Percentiles rank a stretch among this genome's conserved stretches.
Evolutionary conservation across 2,797 vertebrate genomes (phyloP).

Genomic region (Bryconaethiops microstoma): DNA sequence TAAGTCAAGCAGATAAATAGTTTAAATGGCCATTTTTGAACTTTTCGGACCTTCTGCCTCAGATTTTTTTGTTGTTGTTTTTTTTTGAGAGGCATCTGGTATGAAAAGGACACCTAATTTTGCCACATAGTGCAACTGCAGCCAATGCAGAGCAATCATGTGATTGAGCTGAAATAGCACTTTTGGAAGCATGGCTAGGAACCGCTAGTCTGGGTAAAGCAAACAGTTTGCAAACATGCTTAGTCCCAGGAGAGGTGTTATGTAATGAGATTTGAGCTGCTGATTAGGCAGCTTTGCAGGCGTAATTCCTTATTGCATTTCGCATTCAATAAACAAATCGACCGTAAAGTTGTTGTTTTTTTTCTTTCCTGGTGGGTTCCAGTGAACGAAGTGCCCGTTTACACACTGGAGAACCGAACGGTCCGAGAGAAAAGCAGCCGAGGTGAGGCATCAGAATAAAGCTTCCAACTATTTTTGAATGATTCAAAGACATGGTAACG

Average conservation of each 20-base stretch:
- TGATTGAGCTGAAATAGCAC: constrained; percentile 40
- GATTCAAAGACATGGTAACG: not conserved
- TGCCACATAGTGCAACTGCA: constrained; percentile 11
- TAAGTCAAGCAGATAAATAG: not conserved
- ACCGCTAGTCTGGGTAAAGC: constrained; percentile 28
- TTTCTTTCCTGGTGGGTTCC: no score
- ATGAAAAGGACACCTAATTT: not conserved
- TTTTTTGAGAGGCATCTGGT: constrained; percentile 4
- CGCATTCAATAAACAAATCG: constrained; percentile 21
- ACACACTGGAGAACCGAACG: constrained; percentile 78
- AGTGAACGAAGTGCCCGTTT: constrained; percentile 83
- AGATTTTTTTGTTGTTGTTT: constrained; percentile 4
- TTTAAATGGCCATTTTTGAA: not conserved
- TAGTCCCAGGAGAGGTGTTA: constrained; percentile 24
- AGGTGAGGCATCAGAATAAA: constrained; percentile 66
- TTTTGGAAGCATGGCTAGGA: constrained; percentile 24
- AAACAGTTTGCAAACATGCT: constrained; percentile 12
- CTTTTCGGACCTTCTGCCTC: not conserved
- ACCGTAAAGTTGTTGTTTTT: no score
- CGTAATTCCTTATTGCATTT: constrained; percentile 15
- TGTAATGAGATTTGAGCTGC: constrained; percentile 27
- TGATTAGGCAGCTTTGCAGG: constrained; percentile 19
- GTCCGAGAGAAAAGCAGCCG: constrained; percentile 74
- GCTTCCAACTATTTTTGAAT: not conserved
- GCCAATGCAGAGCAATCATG: constrained; percentile 25